Base-by-base conservation (phyloP, 2,888 invertebrate genomes). In the Synergus gifuensis region DNA sequence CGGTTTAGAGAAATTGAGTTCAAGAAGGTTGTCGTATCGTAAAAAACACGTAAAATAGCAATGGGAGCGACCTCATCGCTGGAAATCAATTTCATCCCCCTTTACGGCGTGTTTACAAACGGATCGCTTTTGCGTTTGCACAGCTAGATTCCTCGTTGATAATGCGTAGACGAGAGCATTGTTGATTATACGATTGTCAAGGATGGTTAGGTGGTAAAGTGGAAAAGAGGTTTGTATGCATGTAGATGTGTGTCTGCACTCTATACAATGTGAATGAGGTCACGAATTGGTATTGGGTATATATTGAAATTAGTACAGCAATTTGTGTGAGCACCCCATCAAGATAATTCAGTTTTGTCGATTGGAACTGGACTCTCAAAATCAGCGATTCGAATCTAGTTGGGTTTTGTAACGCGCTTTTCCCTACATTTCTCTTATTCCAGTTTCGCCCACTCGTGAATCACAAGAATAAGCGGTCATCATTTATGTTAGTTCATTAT, bases 261-360 rank as follows among this genome's bases (percentile, higher is more conserved):
- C 42, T 44, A n/a, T n/a, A 12, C 42, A 66, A 44, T 18, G 16
- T 4, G 40, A 18, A 66, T 66, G 11, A 62, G 62, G 7, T 12
- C 22, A 28, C 18, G 9, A 5, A 28, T 14, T 22, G 5, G 62
- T 22, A 18, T 58, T 58, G 54, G 54, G n/a, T 58, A 58, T 18
- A 12, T 14, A 62, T 62, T 62, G 79, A 84, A 87, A 85, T 85
- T 86, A 84, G 82, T 81, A 77, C 78, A 28, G 76, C 83, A 84
- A 87, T 87, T 86, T 81, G 81, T 69, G 77, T 66, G 60, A 79
- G 82, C 66, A 82, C 12, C 22, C 81, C 78, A 86, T 86, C 84
- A 80, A 78, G 78, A 86, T 87, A 86, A 87, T 86, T 86, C 79
- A 79, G 81, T 86, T 86, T 85, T 64, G 82, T 46, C 83, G 79